Evolutionary conservation across 2,113 vertebrate genomes (phyloP), one percentile per base, ranked within the genome.

Genomic region (Lophochroa leadbeateri): DNA sequence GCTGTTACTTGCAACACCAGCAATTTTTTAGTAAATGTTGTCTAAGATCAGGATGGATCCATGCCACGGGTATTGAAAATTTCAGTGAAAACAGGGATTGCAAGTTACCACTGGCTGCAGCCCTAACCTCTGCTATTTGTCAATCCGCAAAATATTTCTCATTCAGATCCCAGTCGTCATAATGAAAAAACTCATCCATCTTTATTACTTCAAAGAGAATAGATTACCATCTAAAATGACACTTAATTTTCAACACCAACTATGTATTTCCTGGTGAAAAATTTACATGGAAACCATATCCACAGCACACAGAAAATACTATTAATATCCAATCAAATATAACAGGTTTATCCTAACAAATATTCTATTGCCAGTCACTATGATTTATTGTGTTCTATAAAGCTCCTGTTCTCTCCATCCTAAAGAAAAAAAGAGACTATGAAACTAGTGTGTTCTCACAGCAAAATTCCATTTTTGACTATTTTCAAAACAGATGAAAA

Each of bases 121-220:
- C 67, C 61, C 44, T 82, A 71, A 68, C 33, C 52, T 47, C 55
- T 75, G 39, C 74, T 71, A 44, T 49, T 78, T 75, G 39, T 91
- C 90, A 94, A 11, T 70, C 52, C 82, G 55, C 58, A 57, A 52
- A 93, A 69, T 58, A 93, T 46, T 93, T 94, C 49, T 83, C 71
- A 82, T 80, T 82, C 75, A 83, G 44, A 85, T 88, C 49, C 86
- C 70, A 74, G 41, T 10, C 88, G 70, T 83, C 43, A 39, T 77
- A 88, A 86, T 90, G 55, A 95, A 91, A 71, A 95, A 20, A 94
- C 39, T 93, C 96, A 92, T 95, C 58, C 65, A 94, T 96, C 88
- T 90, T 79, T 92, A 90, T 93, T 95, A 55, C 67, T 82, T 95
- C 46, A 90, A 72, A 94, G 33, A 82, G 88, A 92, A 92, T 67